These are phyloP conservation scores for Caenorhabditis parvicauda DNA, from an alignment of 2,888 invertebrate genomes.

Conservation along the genomic window DNA sequence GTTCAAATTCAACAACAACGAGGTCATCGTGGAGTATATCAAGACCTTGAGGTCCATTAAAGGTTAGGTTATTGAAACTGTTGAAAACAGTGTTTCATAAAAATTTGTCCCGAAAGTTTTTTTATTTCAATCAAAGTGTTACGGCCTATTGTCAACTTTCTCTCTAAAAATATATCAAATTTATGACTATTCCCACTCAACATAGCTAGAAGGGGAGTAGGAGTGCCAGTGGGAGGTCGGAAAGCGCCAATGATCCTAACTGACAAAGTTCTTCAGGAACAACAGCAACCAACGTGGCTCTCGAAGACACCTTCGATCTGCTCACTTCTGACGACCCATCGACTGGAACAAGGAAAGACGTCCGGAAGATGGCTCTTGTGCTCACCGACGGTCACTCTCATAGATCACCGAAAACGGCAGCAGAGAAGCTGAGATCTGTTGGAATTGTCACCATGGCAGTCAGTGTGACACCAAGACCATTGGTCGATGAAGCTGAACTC, in stretches of 20 bases:
- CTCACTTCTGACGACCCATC: constrained; percentile 39
- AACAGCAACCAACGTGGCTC: constrained; percentile 52
- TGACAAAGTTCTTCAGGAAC: constrained; percentile 37
- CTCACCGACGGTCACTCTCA: constrained; percentile 60
- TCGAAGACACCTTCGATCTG: constrained; percentile 47
- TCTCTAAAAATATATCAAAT: too few relatives aligned
- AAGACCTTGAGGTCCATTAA: constrained; percentile 50
- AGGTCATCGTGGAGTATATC: constrained; percentile 48
- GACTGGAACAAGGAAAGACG: constrained; percentile 41
- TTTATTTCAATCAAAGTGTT: background rate
- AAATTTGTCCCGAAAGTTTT: too few relatives aligned
- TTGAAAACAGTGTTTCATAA: too few relatives aligned
- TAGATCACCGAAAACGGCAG: constrained; percentile 26
- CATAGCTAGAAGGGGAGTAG: background rate
- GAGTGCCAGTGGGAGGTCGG: background rate
- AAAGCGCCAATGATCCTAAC: too few relatives aligned
- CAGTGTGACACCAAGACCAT: constrained; percentile 43
- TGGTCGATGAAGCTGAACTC: constrained; percentile 55
- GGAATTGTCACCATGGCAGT: constrained; percentile 53
- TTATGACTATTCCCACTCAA: too few relatives aligned
- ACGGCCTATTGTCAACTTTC: too few relatives aligned
- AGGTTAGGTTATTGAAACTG: constrained; percentile 5
- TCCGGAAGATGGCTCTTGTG: constrained; percentile 52
- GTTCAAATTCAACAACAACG: constrained; percentile 46
- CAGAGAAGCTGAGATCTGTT: constrained; percentile 30